Conservation (phyloP, 2,113 vertebrate species). For the Thoracochromis brauschi region DNA sequence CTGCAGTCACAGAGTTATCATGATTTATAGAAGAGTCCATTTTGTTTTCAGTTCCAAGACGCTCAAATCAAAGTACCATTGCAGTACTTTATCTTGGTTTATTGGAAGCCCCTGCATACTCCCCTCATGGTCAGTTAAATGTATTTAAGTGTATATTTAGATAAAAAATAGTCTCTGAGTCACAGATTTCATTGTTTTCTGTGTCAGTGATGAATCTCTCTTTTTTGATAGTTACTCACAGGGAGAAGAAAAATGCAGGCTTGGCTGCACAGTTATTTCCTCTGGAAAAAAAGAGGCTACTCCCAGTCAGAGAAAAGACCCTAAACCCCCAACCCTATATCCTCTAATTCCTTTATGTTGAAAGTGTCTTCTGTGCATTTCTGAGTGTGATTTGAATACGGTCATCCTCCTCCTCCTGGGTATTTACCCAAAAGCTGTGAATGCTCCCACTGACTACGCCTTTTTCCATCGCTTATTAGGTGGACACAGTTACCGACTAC, state of each 20-base stretch:
- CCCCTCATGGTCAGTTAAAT: conserved; percentile 66
- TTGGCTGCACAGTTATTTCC: conserved; percentile 43
- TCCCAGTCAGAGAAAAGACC: neutral
- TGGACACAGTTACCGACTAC: neutral
- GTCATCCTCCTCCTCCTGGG: conserved; percentile 24
- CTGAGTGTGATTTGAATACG: conserved; percentile 48
- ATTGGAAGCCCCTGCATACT: conserved; percentile 49
- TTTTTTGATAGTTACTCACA: conserved; percentile 53
- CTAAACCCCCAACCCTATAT: neutral
- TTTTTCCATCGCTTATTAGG: neutral
- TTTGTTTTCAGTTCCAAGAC: conserved; percentile 63
- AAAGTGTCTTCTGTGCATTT: conserved; percentile 22
- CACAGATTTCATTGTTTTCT: conserved; percentile 63
- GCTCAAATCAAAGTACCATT: conserved; percentile 62
- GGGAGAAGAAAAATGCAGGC: conserved; percentile 47
- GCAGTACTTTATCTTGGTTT: conserved; percentile 64
- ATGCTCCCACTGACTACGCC: conserved; percentile 9
- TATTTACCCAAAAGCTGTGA: conserved; percentile 39
- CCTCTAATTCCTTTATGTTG: conserved; percentile 42
- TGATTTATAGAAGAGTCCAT: conserved; percentile 70
- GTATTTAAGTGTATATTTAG: conserved; percentile 68
- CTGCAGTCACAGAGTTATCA: conserved; percentile 55
- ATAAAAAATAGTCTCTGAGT: conserved; percentile 62
- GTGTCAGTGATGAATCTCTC: conserved; percentile 70
- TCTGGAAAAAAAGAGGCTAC: neutral